Base-by-base conservation (phyloP, 92 coral and sea anemone genomes). In the Phymanthus crucifer region DNA sequence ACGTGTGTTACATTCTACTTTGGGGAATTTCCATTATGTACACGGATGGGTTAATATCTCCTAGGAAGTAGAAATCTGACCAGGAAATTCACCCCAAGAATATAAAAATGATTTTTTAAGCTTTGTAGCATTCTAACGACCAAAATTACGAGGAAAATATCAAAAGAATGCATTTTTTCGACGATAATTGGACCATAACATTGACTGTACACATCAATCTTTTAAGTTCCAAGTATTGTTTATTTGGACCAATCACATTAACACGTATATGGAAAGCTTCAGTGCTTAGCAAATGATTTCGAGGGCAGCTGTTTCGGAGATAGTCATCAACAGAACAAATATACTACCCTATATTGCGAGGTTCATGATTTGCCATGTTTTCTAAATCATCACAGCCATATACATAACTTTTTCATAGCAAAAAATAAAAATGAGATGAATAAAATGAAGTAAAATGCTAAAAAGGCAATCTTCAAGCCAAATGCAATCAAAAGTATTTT, bases 231-330 rank as follows among this genome's bases (percentile, higher is more conserved):
- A 19, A 54, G 23, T 8, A 54, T 24, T 54, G 64, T 54, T 61
- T 61, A 17, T 73, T 32, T 40, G 78, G 13, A 73, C 23, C 48
- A 73, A 47, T 45, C 57, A 45, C 4, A 70, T 37, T 17, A 73
- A 29, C 77, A 73, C 34, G 52, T 73, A 50, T 3, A 73, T 40
- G 29, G 57, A 50, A 73, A 70, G 24, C 72, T 68, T n/a, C n/a
- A n/a, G n/a, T 54, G 64, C 29, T 61, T 34, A 11, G 32, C 33
- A 61, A 61, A 61, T 24, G 34, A 26, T 29, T 61, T 61, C 66
- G 11, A 8, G 23, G 32, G 32, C 68, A 61, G 68, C 68, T 61
- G 36, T 33, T 4, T n/a, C 17, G 19, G 23, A 23, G 78, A 32
- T 32, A 40, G 31, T 29, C 66, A 38, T 40, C 48, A 66, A 46